Base-by-base conservation (phyloP, 2,797 vertebrate genomes). In the Rallus crepitans region DNA sequence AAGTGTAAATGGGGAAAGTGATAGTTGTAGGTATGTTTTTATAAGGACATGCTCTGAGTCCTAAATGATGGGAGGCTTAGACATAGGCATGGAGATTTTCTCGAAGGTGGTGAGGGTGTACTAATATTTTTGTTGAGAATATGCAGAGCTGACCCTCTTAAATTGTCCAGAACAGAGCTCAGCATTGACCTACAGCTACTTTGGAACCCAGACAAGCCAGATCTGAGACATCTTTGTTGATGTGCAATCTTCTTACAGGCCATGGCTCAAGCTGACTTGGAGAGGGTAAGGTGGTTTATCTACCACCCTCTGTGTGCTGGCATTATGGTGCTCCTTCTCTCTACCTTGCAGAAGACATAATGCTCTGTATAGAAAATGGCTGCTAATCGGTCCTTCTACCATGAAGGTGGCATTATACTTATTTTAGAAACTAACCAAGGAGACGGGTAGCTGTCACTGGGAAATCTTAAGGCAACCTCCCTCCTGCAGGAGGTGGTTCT, bases 401-500 rank as follows among this genome's bases (percentile, higher is more conserved):
- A 28, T 40, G 33, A 37, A 78, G 28, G 9, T 52, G 42, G 11
- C 12, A 33, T 70, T 72, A 39, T n/a, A 25, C 20, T 56, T 50
- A 45, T 53, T 80, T 57, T 33, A 78, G 55, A 28, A 79, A 79
- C 24, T 64, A 66, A 55, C 50, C 27, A 75, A n/a, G 61, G 24
- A 57, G 27, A 81, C 6, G n/a, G 2, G 8, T 11, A 72, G 18
- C 16, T 80, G 11, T 35, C 42, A 13, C 55, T 37, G 35, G 42
- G 42, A 31, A 87, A 59, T 11, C 45, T 12, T 56, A 77, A 87
- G 23, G 39, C 35, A 84, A 28, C 55, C 60, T 82, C 7, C 5
- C 5, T 93, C 53, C 61, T 91, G 33, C 53, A 93, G 66, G 82
- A 87, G 15, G 7, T 52, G 28, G n/a, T 30, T 90, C 48, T 73